Conservation (phyloP, 2,888 invertebrate genomes). For the Molanna angustata region DNA sequence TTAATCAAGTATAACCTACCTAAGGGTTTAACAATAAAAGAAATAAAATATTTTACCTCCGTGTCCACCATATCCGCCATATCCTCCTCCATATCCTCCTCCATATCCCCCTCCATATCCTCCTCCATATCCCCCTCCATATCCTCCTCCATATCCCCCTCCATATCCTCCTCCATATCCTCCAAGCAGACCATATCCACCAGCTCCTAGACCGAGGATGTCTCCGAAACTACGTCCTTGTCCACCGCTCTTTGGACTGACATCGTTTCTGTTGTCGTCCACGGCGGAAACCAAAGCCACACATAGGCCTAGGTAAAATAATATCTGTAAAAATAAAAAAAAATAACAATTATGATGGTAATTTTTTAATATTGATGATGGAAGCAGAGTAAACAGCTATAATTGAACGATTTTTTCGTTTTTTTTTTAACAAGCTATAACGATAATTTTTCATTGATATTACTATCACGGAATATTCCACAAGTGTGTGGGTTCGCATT, state of each 20-base stretch:
- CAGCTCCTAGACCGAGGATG: constrained; percentile 32
- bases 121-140: constrained; percentile 34
- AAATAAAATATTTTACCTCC: constrained; percentile 21
- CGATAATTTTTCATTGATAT: no score
- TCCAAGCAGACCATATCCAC: constrained; percentile 9
- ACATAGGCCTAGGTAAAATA: constrained; percentile 16
- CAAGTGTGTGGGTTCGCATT: no score
- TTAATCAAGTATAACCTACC: no score
- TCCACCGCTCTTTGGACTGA: constrained; percentile 11
- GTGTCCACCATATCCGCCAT: constrained; percentile 26
- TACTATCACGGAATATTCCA: no score
- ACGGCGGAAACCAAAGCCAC: constrained; percentile 20
- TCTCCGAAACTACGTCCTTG: constrained; percentile 23
- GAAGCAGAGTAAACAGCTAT: no score
- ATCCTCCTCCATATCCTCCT: constrained; percentile 16
- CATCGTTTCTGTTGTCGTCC: constrained; percentile 18
- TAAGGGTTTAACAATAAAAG: no score
- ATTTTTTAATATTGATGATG: no score
- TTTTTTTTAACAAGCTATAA: no score
- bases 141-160: constrained; percentile 35
- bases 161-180: constrained; percentile 35
- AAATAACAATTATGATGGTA: no score
- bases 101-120: constrained; percentile 30
- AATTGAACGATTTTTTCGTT: no score
- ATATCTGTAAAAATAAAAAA: constrained; percentile 13